These are phyloP conservation scores for Aradus depressus DNA, from an alignment of 2,888 invertebrate species.

Conservation along the genomic window DNA sequence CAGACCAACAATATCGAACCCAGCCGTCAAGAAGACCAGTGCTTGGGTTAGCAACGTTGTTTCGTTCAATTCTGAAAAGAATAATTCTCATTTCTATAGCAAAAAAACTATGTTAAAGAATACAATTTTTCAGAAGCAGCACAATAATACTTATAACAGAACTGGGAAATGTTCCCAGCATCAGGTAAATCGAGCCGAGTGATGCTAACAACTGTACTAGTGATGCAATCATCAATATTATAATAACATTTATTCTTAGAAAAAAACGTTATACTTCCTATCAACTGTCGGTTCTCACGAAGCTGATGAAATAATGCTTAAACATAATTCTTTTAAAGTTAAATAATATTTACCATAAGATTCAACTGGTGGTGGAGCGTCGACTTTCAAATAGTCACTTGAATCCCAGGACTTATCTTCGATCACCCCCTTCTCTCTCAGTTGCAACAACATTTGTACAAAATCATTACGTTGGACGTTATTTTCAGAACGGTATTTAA, in stretches of 20 bases:
- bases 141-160: too few species aligned
- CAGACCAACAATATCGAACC: conserved; percentile 51
- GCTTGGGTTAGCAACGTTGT: conserved; percentile 44
- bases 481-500: neutral
- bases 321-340: neutral
- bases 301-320: neutral
- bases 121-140: too few species aligned
- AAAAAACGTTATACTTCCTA: too few species aligned
- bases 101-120: too few species aligned
- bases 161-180: too few species aligned
- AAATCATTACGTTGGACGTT: conserved; percentile 7
- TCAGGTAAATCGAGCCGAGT: too few species aligned
- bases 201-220: too few species aligned
- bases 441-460: conserved; percentile 7
- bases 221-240: too few species aligned
- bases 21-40: conserved; percentile 48
- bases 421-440: conserved; percentile 5
- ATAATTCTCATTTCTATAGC: too few species aligned
- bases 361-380: neutral
- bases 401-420: conserved; percentile 1
- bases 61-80: conserved; percentile 38
- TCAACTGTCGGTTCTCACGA: neutral
- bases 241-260: too few species aligned
- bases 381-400: conserved; percentile 3
- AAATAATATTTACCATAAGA: neutral